Conservation (phyloP, 2,797 vertebrate species). For the Bradypodion ventrale region DNA sequence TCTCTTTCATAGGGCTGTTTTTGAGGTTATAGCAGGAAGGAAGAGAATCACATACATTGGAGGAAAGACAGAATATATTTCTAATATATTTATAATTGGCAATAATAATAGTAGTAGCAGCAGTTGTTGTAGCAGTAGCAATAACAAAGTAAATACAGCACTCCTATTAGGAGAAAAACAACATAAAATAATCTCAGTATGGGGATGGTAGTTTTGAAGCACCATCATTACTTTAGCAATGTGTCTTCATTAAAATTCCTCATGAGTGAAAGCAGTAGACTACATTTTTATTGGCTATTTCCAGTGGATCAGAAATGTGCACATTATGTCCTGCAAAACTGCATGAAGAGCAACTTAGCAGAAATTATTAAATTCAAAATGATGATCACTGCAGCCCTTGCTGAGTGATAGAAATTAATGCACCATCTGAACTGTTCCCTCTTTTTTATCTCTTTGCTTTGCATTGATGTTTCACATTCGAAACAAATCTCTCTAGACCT, state of each 20-base stretch:
- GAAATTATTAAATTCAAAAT: conserved; percentile 48
- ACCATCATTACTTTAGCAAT: background rate
- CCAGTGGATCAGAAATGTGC: conserved; percentile 7
- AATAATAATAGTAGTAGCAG: too few relatives aligned
- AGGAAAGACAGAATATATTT: too few relatives aligned
- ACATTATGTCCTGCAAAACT: conserved; percentile 16
- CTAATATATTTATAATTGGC: too few relatives aligned
- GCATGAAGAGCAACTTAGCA: conserved; percentile 35
- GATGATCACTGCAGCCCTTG: conserved; percentile 45
- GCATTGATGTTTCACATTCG: conserved; percentile 61
- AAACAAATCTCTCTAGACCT: conserved; percentile 64
- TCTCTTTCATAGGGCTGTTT: too few relatives aligned
- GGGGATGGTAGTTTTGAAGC: background rate
- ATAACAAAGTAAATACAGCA: too few relatives aligned
- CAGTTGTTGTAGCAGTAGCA: too few relatives aligned
- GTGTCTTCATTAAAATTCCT: conserved; percentile 22
- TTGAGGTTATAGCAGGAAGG: too few relatives aligned
- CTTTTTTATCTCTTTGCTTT: conserved; percentile 40
- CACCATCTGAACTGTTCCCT: conserved; percentile 52
- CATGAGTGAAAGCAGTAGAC: conserved; percentile 8
- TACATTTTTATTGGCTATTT: background rate
- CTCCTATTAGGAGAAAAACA: too few relatives aligned
- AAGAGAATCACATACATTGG: too few relatives aligned
- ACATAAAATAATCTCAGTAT: too few relatives aligned
- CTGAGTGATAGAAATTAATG: conserved; percentile 65